phyloP scores from a whole-genome alignment of 2,797 vertebrate genomes.

The Iguana delicatissima region DNA sequence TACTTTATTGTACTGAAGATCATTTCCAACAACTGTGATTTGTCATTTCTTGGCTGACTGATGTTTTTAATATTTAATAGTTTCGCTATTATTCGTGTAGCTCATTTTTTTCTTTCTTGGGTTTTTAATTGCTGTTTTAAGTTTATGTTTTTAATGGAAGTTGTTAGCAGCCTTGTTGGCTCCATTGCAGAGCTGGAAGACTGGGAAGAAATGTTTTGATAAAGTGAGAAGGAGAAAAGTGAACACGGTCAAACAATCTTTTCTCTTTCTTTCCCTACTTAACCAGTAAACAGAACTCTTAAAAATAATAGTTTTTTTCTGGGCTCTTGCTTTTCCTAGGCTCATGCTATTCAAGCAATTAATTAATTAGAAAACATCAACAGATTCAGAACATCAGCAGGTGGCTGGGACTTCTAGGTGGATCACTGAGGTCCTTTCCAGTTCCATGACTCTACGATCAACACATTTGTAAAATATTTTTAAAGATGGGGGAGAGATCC shows the following conservation, averaged over 20 bases:
- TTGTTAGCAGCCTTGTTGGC: not conserved
- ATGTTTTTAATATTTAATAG: constrained; percentile 20
- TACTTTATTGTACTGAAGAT: not conserved
- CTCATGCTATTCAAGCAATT: not conserved
- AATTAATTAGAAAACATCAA: not conserved
- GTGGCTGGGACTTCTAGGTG: not conserved
- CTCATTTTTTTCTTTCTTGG: constrained; percentile 11
- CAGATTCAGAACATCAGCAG: not conserved
- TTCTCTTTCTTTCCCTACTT: not conserved
- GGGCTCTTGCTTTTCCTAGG: not conserved
- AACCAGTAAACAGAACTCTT: not conserved
- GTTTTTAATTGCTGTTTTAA: constrained; percentile 15
- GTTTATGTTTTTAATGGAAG: constrained; percentile 9
- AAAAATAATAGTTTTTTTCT: not conserved
- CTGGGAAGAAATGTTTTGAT: not conserved
- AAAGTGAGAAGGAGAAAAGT: not conserved
- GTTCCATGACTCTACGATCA: not conserved
- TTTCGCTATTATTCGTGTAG: constrained; percentile 1
- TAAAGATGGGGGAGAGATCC: not conserved
- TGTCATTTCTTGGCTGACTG: not conserved
- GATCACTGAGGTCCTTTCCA: not conserved
- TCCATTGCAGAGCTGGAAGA: not conserved
- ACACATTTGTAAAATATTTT: not conserved
- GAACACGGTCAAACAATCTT: not conserved
- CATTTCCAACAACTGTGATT: not conserved